Base-by-base conservation (phyloP, 1,140 invertebrate species). In the Phthorimaea operculella region DNA sequence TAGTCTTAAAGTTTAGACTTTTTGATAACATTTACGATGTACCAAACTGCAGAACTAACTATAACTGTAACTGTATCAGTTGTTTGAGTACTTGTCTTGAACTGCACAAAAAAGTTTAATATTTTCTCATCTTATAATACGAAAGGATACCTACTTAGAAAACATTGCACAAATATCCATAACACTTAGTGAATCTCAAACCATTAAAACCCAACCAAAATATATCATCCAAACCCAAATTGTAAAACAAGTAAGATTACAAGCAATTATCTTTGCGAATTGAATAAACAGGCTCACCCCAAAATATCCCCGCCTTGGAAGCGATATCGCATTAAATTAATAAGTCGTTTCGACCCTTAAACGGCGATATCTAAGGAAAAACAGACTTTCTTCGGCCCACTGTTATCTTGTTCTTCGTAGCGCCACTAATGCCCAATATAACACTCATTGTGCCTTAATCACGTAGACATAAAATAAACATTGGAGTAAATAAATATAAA, bases 371-470 rank as follows among this genome's bases (percentile, higher is more conserved):
- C 55, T 59, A 11, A 39, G 51, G 53, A 60, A 57, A 51, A 66
- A 58, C 62, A 63, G 58, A 62, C 57, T 57, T 62, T 54, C 51
- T 15, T 9, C 8, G 44, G 42, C 15, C 49, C 11, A 39, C 57
- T 12, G 50, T 17, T 12, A 44, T 52, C 33, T 44, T 48, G 45
- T 54, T 28, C 48, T 34, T 18, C 55, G 21, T 60, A 55, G 54
- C 16, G 56, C 57, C 52, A 59, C 62, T 63, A 68, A 65, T 65
- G 66, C 59, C 28, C 59, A 62, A 66, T 68, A 68, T 66, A 66
- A 63, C 60, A 61, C 58, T 68, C 63, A 63, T 65, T 65, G 56
- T 57, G 48, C 51, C 50, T 55, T 57, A 36, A 39, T 39, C 3
- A 2, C 39, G 1, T n/a, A 42, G 39, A 42, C 39, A 2, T 14